phyloP scores from a whole-genome alignment of 2,888 invertebrate species.

The Andrena bucephala region DNA sequence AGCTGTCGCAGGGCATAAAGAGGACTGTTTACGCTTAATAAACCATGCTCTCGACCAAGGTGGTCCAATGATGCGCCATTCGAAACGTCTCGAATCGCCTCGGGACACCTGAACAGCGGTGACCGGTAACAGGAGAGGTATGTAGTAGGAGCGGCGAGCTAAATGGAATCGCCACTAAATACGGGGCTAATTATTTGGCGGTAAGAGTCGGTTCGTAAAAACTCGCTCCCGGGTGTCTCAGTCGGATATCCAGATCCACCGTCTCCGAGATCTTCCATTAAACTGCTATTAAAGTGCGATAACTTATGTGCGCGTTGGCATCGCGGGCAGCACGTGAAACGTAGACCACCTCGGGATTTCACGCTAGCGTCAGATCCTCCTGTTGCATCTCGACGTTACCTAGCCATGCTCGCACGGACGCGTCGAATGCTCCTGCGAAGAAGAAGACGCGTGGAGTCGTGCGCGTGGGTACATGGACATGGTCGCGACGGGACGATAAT shows the following conservation, averaged over 20 bases:
- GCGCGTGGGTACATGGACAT: not conserved
- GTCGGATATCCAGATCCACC: slow-evolving; percentile 69
- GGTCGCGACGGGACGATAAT: slow-evolving; percentile 69
- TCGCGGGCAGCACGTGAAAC: not conserved
- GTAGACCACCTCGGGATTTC: not conserved
- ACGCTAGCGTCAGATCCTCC: not conserved
- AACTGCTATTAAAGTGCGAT: slow-evolving; percentile 64
- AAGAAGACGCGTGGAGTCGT: not conserved
- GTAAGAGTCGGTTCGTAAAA: slow-evolving; percentile 80
- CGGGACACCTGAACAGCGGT: slow-evolving; percentile 44
- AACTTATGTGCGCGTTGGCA: slow-evolving; percentile 66
- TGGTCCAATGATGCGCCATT: slow-evolving; percentile 72
- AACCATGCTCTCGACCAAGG: slow-evolving; percentile 77
- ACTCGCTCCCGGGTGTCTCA: slow-evolving; percentile 76
- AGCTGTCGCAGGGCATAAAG: slow-evolving; percentile 77
- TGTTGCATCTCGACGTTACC: not conserved
- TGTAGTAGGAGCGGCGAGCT: slow-evolving; percentile 57
- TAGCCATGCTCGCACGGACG: not conserved
- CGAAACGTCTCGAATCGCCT: not conserved
- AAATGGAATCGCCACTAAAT: slow-evolving; percentile 82
- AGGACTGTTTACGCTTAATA: slow-evolving; percentile 82
- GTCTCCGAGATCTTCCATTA: slow-evolving; percentile 75
- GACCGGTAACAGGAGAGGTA: slow-evolving; percentile 69
- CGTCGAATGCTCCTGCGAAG: slow-evolving; percentile 11
- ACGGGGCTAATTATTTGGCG: slow-evolving; percentile 83